Evolutionary conservation across 2,113 vertebrate genomes (phyloP).

Genomic region (Anoplopoma fimbria): DNA sequence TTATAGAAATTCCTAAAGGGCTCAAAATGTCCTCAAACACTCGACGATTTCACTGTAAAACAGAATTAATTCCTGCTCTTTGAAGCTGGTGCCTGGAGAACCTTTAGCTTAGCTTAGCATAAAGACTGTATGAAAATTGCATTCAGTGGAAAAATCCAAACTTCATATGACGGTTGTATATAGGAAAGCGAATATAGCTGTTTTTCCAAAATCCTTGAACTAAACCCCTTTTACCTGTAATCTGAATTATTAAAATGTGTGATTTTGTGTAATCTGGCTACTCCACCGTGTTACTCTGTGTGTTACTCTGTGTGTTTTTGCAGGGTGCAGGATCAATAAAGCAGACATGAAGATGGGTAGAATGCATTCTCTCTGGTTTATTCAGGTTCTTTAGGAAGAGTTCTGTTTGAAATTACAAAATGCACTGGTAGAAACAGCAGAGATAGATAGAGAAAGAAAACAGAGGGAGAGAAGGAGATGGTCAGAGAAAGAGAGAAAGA

Average conservation of each 20-base stretch:
- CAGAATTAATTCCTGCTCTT: too few species aligned
- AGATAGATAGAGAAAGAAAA: constrained; percentile 78
- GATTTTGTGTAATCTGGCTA: not conserved
- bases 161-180: not conserved
- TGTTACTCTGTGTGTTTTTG: not conserved
- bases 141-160: too few species aligned
- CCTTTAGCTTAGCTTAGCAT: not conserved
- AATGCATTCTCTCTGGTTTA: constrained; percentile 88
- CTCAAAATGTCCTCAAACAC: too few species aligned
- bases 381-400: constrained; percentile 86
- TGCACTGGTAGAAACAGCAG: constrained; percentile 87
- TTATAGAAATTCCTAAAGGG: too few species aligned
- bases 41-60: too few species aligned
- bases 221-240: not conserved
- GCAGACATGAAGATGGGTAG: constrained; percentile 64
- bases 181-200: not conserved
- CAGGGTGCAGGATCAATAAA: constrained; percentile 21
- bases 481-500: constrained; percentile 63
- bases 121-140: too few species aligned
- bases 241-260: not conserved
- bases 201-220: not conserved
- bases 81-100: too few species aligned
- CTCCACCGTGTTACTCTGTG: not conserved
- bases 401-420: constrained; percentile 87
- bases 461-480: constrained; percentile 76